phyloP scores from a whole-genome alignment of 2,888 invertebrate species.

The Eurytoma californica region DNA sequence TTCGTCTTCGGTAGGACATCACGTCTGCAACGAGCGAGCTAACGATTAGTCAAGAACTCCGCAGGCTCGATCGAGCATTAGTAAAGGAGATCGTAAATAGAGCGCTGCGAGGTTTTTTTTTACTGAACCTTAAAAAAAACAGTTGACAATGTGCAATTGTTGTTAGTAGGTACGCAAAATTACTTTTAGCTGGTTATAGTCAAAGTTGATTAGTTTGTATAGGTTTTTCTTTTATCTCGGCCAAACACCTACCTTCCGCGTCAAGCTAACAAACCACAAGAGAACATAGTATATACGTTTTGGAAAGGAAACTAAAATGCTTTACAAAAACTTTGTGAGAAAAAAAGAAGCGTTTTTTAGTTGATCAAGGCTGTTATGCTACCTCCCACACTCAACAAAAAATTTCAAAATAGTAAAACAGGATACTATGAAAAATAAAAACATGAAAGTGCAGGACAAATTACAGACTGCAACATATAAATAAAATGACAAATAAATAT shows the following conservation, averaged over 20 bases:
- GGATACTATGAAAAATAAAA: neutral
- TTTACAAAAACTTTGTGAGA: neutral
- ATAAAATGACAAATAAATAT: conserved; percentile 44
- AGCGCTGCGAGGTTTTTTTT: neutral
- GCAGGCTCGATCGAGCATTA: conserved; percentile 18
- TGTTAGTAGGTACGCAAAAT: conserved; percentile 14
- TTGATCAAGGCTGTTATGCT: conserved; percentile 10
- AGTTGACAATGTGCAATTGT: neutral
- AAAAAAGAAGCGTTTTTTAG: neutral
- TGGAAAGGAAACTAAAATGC: conserved; percentile 6
- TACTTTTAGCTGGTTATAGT: conserved; percentile 9
- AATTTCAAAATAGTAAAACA: neutral
- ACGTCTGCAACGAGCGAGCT: conserved; percentile 74
- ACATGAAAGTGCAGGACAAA: conserved; percentile 11
- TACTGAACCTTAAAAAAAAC: too few species aligned
- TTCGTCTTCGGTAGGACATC: conserved; percentile 76
- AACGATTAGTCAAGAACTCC: conserved; percentile 5
- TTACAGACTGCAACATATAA: conserved; percentile 21
- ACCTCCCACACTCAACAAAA: conserved; percentile 41
- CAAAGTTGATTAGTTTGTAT: neutral
- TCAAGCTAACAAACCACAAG: conserved; percentile 55
- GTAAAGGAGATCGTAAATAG: conserved; percentile 18
- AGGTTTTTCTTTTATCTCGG: neutral
- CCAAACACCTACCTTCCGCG: conserved; percentile 53
- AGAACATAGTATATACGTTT: conserved; percentile 43